A percentile compares a stretch with the other conserved stretches of the same genome.
phyloP scores from a whole-genome alignment of 2,797 vertebrate genomes.

The Rachycentron canadum region DNA sequence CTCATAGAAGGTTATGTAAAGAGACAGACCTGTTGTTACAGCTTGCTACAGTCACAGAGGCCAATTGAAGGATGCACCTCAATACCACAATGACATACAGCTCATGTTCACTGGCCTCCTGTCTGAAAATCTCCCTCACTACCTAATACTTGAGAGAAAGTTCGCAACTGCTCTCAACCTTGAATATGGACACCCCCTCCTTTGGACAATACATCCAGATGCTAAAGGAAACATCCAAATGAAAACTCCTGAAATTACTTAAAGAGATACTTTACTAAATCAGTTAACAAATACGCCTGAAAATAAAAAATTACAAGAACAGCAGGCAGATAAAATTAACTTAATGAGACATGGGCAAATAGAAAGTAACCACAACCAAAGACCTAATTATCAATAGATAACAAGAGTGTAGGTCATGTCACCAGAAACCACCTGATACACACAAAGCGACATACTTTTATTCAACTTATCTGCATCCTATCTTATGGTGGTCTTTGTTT shows the following conservation, averaged over 20 bases:
- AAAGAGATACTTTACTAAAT: neutral
- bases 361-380: neutral
- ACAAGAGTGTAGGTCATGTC: constrained; percentile 17
- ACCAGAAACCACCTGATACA: constrained; percentile 42
- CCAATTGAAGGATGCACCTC: constrained; percentile 77
- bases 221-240: constrained; percentile 40
- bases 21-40: constrained; percentile 85
- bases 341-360: constrained; percentile 23
- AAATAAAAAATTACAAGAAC: constrained; percentile 17
- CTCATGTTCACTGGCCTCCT: constrained; percentile 9
- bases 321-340: constrained; percentile 20
- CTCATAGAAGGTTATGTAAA: constrained; percentile 88
- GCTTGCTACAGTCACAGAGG: constrained; percentile 70
- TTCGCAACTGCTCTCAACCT: constrained; percentile 61
- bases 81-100: constrained; percentile 38
- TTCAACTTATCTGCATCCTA: constrained; percentile 37
- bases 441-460: constrained; percentile 27
- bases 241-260: constrained; percentile 14
- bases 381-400: constrained; percentile 26
- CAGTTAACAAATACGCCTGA: constrained; percentile 12
- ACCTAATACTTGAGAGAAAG: constrained; percentile 13
- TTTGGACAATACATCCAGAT: constrained; percentile 54
- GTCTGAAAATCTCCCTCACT: constrained; percentile 44
- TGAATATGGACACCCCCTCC: constrained; percentile 40
- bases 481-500: constrained; percentile 75